Base-by-base conservation (phyloP, 2,888 invertebrate species). In the Napeogenes sylphis region DNA sequence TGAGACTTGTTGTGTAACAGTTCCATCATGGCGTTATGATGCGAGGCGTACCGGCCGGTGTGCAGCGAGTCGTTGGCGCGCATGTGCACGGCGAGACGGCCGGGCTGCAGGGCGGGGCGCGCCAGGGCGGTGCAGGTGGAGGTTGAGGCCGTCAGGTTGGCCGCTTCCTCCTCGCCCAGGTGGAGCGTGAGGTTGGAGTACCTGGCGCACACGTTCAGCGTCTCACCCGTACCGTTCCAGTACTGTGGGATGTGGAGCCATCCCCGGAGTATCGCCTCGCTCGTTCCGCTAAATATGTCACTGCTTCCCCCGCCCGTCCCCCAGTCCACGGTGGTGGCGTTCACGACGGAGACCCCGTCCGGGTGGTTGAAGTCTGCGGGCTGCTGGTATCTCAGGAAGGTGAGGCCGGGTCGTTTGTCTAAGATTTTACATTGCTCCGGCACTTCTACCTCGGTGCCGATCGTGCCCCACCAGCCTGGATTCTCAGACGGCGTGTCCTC, bases 401-500 rank as follows among this genome's bases (percentile, higher is more conserved):
- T 98, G 3, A 98, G 91, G 0, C 98, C 98, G 0, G 98, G 97
- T 33, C 97, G 92, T 68, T 94, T 94, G 81, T 96, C 96, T 70
- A 94, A 85, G 58, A 92, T 89, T 63, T 96, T 94, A 77, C 98
- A 98, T 77, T 96, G 93, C 42, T 94, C 93, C 0, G 97, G 94
- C 47, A 91, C 87, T 0, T 92, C 92, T 35, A 96, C 93, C 82
- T 95, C 95, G 0, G 94, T 94, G 30, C 97, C 97, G 65, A 95
- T 94, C 1, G 94, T 87, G 3, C 97, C 97, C 98, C 98, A 98
- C 97, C 97, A 98, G 0, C 96, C 96, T 0, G 95, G 94, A 70
- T 94, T 94, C 77, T 95, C 95, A 8, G 95, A 95, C 0, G 95
- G 95, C 32, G 95, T 95, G 74, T 96, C 96, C 77, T 96, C 96